A percentile compares a stretch with the other conserved stretches of the same genome.
Conservation (phyloP, 2,888 invertebrate genomes). For the Idaea biselata region DNA sequence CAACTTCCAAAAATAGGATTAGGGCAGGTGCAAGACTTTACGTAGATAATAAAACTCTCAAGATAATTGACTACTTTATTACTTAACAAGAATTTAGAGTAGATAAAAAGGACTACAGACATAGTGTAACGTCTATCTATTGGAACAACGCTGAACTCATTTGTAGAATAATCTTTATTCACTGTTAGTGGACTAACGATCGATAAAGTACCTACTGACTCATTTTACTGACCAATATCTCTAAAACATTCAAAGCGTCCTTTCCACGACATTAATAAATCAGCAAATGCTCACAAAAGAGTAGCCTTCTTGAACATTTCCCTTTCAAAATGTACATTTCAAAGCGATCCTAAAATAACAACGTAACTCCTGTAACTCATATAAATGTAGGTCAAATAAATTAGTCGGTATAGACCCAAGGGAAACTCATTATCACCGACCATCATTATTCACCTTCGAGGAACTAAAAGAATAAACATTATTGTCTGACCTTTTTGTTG, state of each 20-base stretch:
- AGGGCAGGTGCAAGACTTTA: background rate
- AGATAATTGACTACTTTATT: background rate
- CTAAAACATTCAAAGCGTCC: background rate
- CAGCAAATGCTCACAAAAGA: conserved; percentile 22
- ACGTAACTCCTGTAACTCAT: conserved; percentile 13
- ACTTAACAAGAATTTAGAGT: background rate
- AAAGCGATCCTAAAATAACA: conserved; percentile 36
- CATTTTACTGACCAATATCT: background rate
- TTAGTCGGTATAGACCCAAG: background rate
- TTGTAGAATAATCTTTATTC: no score
- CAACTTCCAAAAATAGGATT: background rate
- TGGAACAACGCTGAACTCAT: no score
- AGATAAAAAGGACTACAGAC: no score
- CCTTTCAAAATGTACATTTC: conserved; percentile 24
- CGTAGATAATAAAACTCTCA: background rate
- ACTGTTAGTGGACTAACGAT: no score
- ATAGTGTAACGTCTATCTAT: no score
- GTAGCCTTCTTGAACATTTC: conserved; percentile 38
- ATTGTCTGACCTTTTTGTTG: conserved; percentile 50
- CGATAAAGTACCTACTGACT: background rate
- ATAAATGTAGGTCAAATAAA: conserved; percentile 44
- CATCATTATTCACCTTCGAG: conserved; percentile 58
- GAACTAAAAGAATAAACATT: conserved; percentile 46
- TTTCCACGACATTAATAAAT: conserved; percentile 9
- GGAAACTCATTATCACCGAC: conserved; percentile 42